Evolutionary conservation across 64 coral and sea anemone species (phyloP).

Genomic region (Stichodactyla mertensii): DNA sequence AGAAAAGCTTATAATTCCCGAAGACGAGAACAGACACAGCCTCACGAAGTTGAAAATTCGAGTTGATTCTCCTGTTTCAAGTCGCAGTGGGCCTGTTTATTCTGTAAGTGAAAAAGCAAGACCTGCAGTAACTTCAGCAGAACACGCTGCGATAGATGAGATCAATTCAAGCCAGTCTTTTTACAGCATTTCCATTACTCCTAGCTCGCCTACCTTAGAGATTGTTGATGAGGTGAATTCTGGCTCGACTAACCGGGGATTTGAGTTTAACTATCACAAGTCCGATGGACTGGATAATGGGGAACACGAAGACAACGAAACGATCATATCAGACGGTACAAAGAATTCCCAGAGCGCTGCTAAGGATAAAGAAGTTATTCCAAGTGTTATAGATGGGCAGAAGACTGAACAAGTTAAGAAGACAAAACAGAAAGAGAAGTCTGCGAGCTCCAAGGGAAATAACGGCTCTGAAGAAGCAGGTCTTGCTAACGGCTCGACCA

Average conservation of each 20-base stretch:
- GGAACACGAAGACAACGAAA: background rate
- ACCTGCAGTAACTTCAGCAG: background rate
- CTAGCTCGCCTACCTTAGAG: slow-evolving; percentile 1
- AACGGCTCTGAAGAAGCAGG: background rate
- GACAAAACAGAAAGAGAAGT: background rate
- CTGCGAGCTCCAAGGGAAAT: background rate
- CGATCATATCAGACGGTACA: background rate
- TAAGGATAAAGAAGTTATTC: background rate
- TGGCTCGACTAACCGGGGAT: background rate
- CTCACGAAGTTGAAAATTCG: slow-evolving; percentile 11
- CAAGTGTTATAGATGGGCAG: background rate
- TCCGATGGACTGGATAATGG: background rate
- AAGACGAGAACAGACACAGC: background rate
- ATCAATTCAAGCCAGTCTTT: background rate
- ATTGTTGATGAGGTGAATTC: background rate
- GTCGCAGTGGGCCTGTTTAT: background rate
- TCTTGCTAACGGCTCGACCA: background rate
- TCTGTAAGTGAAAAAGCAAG: background rate
- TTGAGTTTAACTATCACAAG: background rate
- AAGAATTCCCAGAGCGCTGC: background rate
- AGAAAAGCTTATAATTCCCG: background rate
- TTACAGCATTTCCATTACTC: slow-evolving; percentile 15
- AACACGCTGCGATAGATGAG: background rate
- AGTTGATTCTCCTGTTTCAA: slow-evolving; percentile 3
- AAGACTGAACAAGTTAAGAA: background rate